Evolutionary conservation across 2,888 invertebrate species (phyloP), one percentile per base, ranked within the genome.

Genomic region (Platypus cylindrus): DNA sequence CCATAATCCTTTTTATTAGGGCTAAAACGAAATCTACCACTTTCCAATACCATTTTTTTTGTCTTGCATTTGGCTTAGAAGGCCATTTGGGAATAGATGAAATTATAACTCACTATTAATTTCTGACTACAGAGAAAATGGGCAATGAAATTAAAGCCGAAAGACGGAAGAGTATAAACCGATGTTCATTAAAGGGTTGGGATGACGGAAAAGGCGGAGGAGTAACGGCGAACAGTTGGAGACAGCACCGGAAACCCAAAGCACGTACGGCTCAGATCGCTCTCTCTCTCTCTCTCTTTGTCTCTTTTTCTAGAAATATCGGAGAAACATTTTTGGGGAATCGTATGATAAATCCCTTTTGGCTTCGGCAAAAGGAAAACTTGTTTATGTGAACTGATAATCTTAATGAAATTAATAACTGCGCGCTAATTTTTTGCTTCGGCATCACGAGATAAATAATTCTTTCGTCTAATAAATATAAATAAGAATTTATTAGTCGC

Each of bases 91-190:
- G n/a, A n/a, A n/a, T n/a, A n/a, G n/a, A n/a, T n/a, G 34, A 32
- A 39, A 37, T 40, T 43, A 43, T 43, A 43, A 39, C 39, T 37
- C 39, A 37, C 37, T 48, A 50, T 46, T 45, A 48, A 47, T 48
- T 48, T 46, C 43, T 46, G 45, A 39, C 45, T 34, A 40, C 40
- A 37, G 44, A n/a, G n/a, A n/a, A 43, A 47, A 45, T 42, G 44
- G 43, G 38, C 45, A 45, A 49, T 43, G 47, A 45, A 47, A 48
- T 49, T 49, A 49, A 45, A 48, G 45, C 49, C 45, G 48, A 48
- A 50, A 51, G 50, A 51, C 49, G 52, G 50, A 51, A 50, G 47
- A 48, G 50, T 48, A 49, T 48, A 48, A 52, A 48, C 50, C 50
- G 45, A 51, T 52, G 49, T 49, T 50, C 50, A 47, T 51, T 49